A percentile compares a stretch with the other conserved stretches of the same genome.
Conservation (phyloP, 1,140 invertebrate genomes). For the Trichonephila inaurata region DNA sequence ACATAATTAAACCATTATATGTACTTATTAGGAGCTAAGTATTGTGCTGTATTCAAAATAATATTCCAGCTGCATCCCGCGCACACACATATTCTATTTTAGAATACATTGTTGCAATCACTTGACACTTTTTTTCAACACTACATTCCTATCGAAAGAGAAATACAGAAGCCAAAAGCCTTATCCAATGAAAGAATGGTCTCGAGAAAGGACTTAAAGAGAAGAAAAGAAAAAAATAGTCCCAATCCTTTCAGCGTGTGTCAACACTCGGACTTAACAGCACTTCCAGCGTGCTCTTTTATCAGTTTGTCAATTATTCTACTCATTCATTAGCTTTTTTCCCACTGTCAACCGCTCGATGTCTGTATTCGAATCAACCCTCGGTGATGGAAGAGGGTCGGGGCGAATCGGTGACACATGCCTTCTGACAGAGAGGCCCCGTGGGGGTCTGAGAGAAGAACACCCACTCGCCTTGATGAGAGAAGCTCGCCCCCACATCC, state of each 20-base stretch:
- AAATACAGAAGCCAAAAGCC: background rate
- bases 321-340: background rate
- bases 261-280: slow-evolving; percentile 5
- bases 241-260: background rate
- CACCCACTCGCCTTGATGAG: background rate
- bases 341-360: background rate
- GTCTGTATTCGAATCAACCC: background rate
- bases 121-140: no score
- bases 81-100: no score
- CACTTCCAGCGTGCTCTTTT: background rate
- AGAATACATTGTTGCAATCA: no score
- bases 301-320: background rate
- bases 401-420: slow-evolving; percentile 29
- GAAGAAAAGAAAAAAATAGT: background rate
- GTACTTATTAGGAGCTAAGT: no score
- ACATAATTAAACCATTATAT: no score
- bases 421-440: background rate
- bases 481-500: background rate
- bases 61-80: no score
- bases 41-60: no score
- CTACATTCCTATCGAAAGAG: no score
- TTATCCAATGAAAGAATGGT: background rate
- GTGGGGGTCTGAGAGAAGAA: background rate
- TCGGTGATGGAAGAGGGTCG: background rate
- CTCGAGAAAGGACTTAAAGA: background rate